phyloP scores from a whole-genome alignment of 1,140 invertebrate genomes.

The Drosophila arawakana region DNA sequence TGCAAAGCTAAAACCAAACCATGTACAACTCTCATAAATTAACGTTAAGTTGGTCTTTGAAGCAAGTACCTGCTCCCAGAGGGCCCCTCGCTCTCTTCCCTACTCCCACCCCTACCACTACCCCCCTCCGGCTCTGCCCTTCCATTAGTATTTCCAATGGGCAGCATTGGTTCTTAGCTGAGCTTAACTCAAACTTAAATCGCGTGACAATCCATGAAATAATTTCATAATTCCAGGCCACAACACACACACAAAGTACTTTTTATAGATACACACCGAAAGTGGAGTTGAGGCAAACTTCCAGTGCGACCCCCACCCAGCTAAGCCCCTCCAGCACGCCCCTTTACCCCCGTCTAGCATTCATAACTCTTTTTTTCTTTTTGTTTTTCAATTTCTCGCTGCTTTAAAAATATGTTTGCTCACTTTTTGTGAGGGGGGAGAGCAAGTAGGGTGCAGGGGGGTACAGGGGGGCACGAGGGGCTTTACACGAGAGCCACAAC shows the following conservation, averaged over 20 bases:
- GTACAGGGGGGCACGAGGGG: neutral
- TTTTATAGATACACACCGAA: conserved; percentile 43
- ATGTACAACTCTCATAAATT: conserved; percentile 23
- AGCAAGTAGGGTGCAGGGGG: neutral
- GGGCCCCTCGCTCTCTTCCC: too few relatives aligned
- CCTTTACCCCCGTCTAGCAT: neutral
- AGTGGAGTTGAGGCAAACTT: conserved; percentile 34
- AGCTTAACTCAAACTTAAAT: conserved; percentile 51
- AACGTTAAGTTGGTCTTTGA: conserved; percentile 3
- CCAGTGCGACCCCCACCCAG: conserved; percentile 5
- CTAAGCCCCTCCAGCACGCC: neutral
- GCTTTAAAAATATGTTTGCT: conserved; percentile 47
- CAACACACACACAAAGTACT: conserved; percentile 2
- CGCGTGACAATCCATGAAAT: conserved; percentile 65
- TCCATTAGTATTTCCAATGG: conserved; percentile 1
- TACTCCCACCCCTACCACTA: neutral
- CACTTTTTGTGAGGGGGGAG: conserved; percentile 17
- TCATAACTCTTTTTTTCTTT: conserved; percentile 25
- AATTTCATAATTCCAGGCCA: conserved; percentile 67
- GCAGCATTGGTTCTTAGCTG: neutral
- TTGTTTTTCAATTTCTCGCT: conserved; percentile 33
- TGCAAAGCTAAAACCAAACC: neutral
- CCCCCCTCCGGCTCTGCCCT: neutral
- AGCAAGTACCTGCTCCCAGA: too few relatives aligned
- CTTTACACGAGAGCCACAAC: conserved; percentile 44